Conservation (phyloP, 2,113 vertebrate species). For the Dolichallabes microphthalmus region DNA sequence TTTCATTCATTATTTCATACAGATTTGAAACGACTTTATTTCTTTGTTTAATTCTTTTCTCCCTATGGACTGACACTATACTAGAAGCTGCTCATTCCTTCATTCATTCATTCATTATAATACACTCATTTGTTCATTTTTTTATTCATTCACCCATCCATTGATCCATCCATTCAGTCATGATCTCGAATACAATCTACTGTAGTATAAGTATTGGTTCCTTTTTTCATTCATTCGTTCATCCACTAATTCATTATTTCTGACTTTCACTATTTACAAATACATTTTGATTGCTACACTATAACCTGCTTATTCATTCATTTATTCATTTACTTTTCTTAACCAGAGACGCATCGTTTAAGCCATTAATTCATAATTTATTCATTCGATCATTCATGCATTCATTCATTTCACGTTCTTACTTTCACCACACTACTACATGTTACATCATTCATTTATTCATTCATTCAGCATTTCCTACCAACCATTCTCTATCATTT, state of each 20-base stretch:
- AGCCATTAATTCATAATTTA: background rate
- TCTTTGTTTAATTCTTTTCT: background rate
- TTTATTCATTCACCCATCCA: too few relatives aligned
- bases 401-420: background rate
- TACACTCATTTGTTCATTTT: background rate
- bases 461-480: background rate
- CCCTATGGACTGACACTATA: background rate
- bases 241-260: background rate
- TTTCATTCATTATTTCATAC: background rate
- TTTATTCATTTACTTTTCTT: too few relatives aligned
- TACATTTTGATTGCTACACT: too few relatives aligned
- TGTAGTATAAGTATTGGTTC: background rate
- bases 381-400: background rate
- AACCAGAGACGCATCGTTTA: too few relatives aligned
- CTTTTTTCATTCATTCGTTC: background rate
- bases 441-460: slow-evolving; percentile 13
- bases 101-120: background rate
- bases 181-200: background rate
- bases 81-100: background rate
- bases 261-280: background rate
- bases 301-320: too few relatives aligned
- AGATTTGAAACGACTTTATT: background rate
- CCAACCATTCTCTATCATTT: background rate
- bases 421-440: background rate
- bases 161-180: background rate